A percentile compares a stretch with the other conserved stretches of the same genome.
Conservation (phyloP, 1,140 invertebrate species). For the Drosophila neocordata region DNA sequence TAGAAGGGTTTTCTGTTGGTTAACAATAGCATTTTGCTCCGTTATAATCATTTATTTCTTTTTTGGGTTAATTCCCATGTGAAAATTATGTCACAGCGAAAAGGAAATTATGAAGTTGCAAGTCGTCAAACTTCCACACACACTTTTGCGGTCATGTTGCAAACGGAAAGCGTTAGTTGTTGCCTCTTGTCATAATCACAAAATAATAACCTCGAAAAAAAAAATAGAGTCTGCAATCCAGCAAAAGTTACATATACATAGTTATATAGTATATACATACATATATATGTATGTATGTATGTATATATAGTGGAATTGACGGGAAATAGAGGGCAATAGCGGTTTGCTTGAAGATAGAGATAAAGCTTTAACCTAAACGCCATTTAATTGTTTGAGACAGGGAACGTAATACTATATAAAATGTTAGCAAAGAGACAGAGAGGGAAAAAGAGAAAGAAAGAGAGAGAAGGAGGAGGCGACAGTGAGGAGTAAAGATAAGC, state of each 20-base stretch:
- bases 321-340: slow-evolving; percentile 52
- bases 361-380: slow-evolving; percentile 55
- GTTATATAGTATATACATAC: background rate
- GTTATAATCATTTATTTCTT: slow-evolving; percentile 20
- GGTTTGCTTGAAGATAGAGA: slow-evolving; percentile 36
- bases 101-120: slow-evolving; percentile 38
- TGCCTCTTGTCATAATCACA: slow-evolving; percentile 46
- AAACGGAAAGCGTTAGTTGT: slow-evolving; percentile 56
- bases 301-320: slow-evolving; percentile 23
- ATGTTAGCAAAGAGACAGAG: slow-evolving; percentile 6
- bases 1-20: background rate
- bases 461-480: background rate
- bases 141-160: slow-evolving; percentile 41
- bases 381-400: slow-evolving; percentile 49
- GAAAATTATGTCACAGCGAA: slow-evolving; percentile 54
- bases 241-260: slow-evolving; percentile 24
- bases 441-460: background rate
- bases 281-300: too few species aligned
- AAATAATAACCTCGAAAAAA: slow-evolving; percentile 55
- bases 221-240: slow-evolving; percentile 31
- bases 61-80: slow-evolving; percentile 13
- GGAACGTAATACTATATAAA: background rate
- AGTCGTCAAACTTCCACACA: slow-evolving; percentile 24
- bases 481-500: slow-evolving; percentile 29
- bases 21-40: background rate